phyloP scores from a whole-genome alignment of 2,113 vertebrate species.

The Neogale vison region DNA sequence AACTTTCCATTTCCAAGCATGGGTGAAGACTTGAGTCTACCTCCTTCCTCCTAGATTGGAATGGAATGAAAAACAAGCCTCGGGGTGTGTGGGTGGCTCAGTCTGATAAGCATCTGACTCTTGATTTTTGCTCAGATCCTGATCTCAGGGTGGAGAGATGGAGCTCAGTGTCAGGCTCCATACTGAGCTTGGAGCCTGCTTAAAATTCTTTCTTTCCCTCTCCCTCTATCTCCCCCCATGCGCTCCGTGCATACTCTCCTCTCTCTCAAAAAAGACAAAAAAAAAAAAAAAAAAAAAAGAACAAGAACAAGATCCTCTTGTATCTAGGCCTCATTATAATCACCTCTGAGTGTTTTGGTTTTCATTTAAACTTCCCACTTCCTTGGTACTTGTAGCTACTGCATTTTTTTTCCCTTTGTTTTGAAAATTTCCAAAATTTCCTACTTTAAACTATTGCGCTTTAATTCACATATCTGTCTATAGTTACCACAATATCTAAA shows the following conservation, averaged over 20 bases:
- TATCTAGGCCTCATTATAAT: background rate
- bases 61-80: background rate
- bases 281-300: background rate
- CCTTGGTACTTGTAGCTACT: background rate
- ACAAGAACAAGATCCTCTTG: background rate
- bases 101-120: background rate
- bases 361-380: background rate
- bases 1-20: background rate
- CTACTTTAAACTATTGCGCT: background rate
- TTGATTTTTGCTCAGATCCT: background rate
- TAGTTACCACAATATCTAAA: background rate
- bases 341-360: background rate
- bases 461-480: background rate
- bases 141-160: background rate
- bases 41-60: background rate
- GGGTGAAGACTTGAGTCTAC: background rate
- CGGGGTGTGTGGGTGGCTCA: background rate
- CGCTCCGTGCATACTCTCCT: fast-evolving
- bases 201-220: background rate
- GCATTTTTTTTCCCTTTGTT: background rate
- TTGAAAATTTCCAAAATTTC: background rate
- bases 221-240: background rate
- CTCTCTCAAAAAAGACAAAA: background rate
- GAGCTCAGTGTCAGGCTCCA: background rate
- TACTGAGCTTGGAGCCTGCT: background rate